These are phyloP conservation scores for Piezodorus guildinii DNA, from an alignment of 1,140 invertebrate genomes.

Conservation along the genomic window DNA sequence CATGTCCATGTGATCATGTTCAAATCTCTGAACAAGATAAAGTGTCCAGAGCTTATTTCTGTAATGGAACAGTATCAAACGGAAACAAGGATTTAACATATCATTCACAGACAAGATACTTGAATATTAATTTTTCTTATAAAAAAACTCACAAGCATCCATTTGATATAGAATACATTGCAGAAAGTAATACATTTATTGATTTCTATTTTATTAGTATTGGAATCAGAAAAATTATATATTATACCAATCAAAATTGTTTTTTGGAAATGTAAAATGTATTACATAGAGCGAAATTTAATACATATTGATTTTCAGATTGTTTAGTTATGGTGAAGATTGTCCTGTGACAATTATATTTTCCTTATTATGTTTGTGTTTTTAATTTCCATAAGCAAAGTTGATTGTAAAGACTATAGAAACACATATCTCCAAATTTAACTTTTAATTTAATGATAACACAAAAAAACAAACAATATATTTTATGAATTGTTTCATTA, in stretches of 20 bases:
- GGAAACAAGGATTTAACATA: conserved; percentile 36
- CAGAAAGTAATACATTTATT: conserved; percentile 46
- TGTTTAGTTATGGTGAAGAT: no score
- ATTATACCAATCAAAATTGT: not conserved
- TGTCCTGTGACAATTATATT: no score
- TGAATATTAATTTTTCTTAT: conserved; percentile 50
- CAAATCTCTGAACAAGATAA: conserved; percentile 56
- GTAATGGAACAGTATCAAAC: conserved; percentile 29
- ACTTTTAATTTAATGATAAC: no score
- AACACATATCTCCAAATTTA: no score
- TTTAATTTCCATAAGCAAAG: no score
- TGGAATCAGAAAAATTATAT: not conserved
- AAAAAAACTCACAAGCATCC: conserved; percentile 48
- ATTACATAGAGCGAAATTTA: no score
- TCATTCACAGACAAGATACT: conserved; percentile 47
- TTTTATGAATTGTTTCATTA: no score
- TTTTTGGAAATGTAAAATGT: not conserved
- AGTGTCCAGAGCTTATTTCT: conserved; percentile 47
- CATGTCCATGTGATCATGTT: conserved; percentile 51
- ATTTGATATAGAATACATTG: conserved; percentile 50
- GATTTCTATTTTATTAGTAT: not conserved
- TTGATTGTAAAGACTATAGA: no score
- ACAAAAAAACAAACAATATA: no score
- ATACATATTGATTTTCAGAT: no score
- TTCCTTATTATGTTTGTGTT: no score